Evolutionary conservation across 2,888 invertebrate genomes (phyloP).

Genomic region (Meghimatium bilineatum): DNA sequence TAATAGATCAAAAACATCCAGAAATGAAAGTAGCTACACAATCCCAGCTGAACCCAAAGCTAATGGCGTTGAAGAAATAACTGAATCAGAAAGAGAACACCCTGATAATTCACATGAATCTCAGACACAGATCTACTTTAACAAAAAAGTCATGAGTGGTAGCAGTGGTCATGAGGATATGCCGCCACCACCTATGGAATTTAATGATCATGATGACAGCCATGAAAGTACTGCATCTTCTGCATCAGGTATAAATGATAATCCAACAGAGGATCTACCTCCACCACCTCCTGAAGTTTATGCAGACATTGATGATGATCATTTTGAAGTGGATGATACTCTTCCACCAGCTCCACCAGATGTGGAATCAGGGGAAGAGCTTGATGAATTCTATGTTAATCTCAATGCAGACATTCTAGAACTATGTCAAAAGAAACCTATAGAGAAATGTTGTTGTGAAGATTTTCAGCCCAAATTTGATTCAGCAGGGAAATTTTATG

Average conservation of each 20-base stretch:
- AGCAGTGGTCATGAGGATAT: slow-evolving; percentile 21
- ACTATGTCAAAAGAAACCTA: slow-evolving; percentile 51
- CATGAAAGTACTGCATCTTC: slow-evolving; percentile 29
- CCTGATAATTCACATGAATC: neutral
- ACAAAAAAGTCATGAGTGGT: neutral
- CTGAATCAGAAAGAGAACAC: neutral
- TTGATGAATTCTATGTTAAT: slow-evolving; percentile 27
- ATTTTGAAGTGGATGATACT: slow-evolving; percentile 34
- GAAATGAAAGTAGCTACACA: neutral
- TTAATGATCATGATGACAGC: slow-evolving; percentile 24
- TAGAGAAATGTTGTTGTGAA: slow-evolving; percentile 48
- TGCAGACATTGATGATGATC: slow-evolving; percentile 32
- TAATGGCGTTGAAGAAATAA: neutral
- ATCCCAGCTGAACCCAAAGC: neutral
- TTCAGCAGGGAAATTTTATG: slow-evolving; percentile 36
- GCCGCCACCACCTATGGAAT: slow-evolving; percentile 29
- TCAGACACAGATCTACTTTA: neutral
- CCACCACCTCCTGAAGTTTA: slow-evolving; percentile 30
- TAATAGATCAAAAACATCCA: neutral
- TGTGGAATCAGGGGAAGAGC: slow-evolving; percentile 38
- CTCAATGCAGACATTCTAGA: slow-evolving; percentile 35
- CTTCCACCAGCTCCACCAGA: slow-evolving; percentile 46
- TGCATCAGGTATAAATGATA: slow-evolving; percentile 21
- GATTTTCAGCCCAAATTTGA: slow-evolving; percentile 43
- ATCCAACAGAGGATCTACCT: slow-evolving; percentile 21